These are phyloP conservation scores for Cerceris ruficornis DNA, from an alignment of 2,888 invertebrate genomes.

Conservation along the genomic window DNA sequence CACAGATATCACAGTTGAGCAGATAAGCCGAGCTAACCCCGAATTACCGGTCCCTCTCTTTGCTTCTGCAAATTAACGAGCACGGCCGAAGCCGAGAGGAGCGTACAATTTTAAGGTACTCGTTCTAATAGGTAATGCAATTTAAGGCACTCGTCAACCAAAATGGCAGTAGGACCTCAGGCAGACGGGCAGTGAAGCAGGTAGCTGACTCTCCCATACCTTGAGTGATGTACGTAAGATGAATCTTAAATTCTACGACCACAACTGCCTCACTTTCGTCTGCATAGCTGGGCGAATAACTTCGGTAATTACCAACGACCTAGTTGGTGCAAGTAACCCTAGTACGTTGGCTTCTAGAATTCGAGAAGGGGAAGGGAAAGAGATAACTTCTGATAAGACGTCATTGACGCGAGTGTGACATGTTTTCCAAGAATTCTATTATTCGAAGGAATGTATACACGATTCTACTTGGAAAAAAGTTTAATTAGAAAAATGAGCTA, in stretches of 20 bases:
- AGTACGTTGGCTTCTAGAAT: slow-evolving; percentile 51
- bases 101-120: slow-evolving; percentile 57
- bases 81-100: slow-evolving; percentile 32
- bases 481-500: too few relatives aligned
- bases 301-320: slow-evolving; percentile 73
- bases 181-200: slow-evolving; percentile 29
- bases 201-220: slow-evolving; percentile 4
- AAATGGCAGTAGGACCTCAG: slow-evolving; percentile 40
- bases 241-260: slow-evolving; percentile 70
- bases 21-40: slow-evolving; percentile 56
- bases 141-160: slow-evolving; percentile 56
- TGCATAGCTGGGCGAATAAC: slow-evolving; percentile 73
- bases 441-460: too few relatives aligned
- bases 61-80: slow-evolving; percentile 51
- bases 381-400: slow-evolving; percentile 18
- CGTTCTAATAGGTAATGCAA: slow-evolving; percentile 64
- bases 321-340: slow-evolving; percentile 57
- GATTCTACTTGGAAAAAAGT: too few relatives aligned
- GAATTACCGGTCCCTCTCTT: slow-evolving; percentile 48
- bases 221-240: slow-evolving; percentile 43
- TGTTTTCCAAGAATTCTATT: background rate
- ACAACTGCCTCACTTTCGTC: slow-evolving; percentile 42
- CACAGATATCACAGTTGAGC: slow-evolving; percentile 43
- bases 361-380: slow-evolving; percentile 20
- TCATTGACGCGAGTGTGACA: background rate